Base-by-base conservation (phyloP, 2,797 vertebrate genomes). In the Aeoliscus strigatus region DNA sequence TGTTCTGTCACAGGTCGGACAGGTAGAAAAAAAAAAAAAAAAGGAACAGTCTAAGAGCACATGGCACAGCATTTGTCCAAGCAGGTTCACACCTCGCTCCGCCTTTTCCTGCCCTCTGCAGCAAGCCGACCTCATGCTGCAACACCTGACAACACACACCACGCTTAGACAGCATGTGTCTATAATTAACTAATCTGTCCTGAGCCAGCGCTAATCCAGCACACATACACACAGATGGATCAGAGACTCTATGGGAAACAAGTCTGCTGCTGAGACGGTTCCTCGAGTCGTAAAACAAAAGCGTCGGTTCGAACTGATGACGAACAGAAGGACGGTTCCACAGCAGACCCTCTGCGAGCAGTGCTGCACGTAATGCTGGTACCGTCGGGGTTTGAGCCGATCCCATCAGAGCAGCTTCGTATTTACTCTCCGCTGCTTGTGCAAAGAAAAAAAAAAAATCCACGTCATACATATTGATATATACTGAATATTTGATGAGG, bases 141-240 rank as follows among this genome's bases (percentile, higher is more conserved):
- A 84, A 81, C 87, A 87, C 85, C 84, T 88, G 87, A 87, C 82
- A 81, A 77, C 66, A 69, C 72, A 74, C 66, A 42, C 70, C 73
- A 76, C 56, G 75, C 82, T 85, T 83, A 86, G 80, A 84, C 80
- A 76, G 82, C 77, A 78, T 72, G 81, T 82, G 77, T 80, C 87
- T 88, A 89, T 88, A 88, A 89, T 88, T 87, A 90, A 64, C 86
- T 90, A 87, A 90, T 87, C 87, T 88, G 82, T 85, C 58, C 77
- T 87, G 77, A 90, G 84, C 85, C 76, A 52, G 53, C 34, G n/a
- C 77, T 88, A 90, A 90, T 88, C 87, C 77, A 75, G 65, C 52
- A 65, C 73, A 77, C 73, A 80, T 66, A 75, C 63, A 75, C 59
- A 71, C 65, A 15, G 52, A 54, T 70, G 73, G 56, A 73, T 70